phyloP scores from a whole-genome alignment of 2,888 invertebrate species.

The Auanema freiburgensis region DNA sequence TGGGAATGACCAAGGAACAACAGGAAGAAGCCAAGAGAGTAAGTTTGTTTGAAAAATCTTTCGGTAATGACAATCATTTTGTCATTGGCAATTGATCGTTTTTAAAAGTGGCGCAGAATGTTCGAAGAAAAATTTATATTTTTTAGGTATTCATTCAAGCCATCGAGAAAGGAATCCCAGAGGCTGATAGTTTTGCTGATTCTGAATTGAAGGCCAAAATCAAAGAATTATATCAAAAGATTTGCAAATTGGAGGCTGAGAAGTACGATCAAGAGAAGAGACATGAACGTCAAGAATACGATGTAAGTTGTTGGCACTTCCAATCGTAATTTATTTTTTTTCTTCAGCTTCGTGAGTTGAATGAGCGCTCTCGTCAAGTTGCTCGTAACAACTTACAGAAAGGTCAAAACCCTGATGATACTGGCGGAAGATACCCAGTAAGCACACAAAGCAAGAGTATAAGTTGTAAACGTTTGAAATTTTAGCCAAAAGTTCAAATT shows the following conservation, averaged over 20 bases:
- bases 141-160: constrained; percentile 27
- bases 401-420: constrained; percentile 51
- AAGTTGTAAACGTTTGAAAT: too few species aligned
- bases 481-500: constrained; percentile 90
- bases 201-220: constrained; percentile 56
- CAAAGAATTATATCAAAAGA: constrained; percentile 61
- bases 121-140: background rate
- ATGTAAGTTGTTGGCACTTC: constrained; percentile 40
- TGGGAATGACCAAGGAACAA: constrained; percentile 99
- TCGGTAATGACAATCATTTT: background rate
- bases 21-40: constrained; percentile 87
- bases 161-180: constrained; percentile 29
- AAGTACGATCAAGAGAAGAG: constrained; percentile 64
- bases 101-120: too few species aligned
- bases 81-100: too few species aligned
- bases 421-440: constrained; percentile 46
- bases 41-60: background rate
- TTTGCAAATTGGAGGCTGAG: constrained; percentile 62
- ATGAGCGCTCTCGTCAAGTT: constrained; percentile 63
- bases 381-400: constrained; percentile 53
- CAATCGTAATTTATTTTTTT: background rate
- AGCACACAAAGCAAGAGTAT: constrained; percentile 10
- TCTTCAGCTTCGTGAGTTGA: constrained; percentile 62
- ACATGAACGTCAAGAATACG: constrained; percentile 63
- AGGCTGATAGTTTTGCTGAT: constrained; percentile 28